phyloP scores from a whole-genome alignment of 1,140 invertebrate species.

The Drosophila bipectinata region DNA sequence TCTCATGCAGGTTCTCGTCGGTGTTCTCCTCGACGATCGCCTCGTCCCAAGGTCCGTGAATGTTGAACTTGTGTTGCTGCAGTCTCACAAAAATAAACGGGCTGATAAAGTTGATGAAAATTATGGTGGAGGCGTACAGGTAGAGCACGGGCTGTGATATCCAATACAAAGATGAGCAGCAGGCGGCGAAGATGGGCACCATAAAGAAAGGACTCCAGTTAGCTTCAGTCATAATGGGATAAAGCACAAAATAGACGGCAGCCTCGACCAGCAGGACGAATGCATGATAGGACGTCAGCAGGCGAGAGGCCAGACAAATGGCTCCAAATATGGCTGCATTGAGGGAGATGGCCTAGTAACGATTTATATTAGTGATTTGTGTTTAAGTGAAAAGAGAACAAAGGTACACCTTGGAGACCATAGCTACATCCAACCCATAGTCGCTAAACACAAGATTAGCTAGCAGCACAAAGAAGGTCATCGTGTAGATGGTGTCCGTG shows the following conservation, averaged over 20 bases:
- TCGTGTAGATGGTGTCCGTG: constrained; percentile 98
- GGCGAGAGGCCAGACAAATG: constrained; percentile 95
- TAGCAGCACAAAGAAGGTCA: constrained; percentile 93
- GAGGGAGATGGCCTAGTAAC: constrained; percentile 88
- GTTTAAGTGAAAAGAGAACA: too few species aligned
- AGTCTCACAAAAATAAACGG: constrained; percentile 92
- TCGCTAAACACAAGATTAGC: constrained; percentile 96
- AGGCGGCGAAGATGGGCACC: constrained; percentile 66
- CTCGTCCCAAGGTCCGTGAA: constrained; percentile 98
- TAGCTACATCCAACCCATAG: constrained; percentile 93
- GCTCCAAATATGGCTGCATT: constrained; percentile 97
- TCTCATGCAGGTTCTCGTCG: constrained; percentile 73
- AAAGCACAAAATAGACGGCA: constrained; percentile 94
- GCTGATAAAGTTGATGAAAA: constrained; percentile 90
- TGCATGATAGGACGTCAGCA: constrained; percentile 92
- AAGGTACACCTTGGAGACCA: constrained; percentile 87
- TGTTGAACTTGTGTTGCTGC: constrained; percentile 95
- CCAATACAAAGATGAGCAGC: constrained; percentile 84
- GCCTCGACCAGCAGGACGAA: constrained; percentile 95
- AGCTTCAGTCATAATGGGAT: constrained; percentile 90
- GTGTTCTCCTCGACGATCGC: constrained; percentile 88
- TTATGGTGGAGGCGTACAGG: constrained; percentile 87
- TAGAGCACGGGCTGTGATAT: constrained; percentile 86
- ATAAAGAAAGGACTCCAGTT: constrained; percentile 83
- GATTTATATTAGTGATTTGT: too few species aligned